phyloP scores from a whole-genome alignment of 2,888 invertebrate genomes.

The Calameuta idolon region DNA sequence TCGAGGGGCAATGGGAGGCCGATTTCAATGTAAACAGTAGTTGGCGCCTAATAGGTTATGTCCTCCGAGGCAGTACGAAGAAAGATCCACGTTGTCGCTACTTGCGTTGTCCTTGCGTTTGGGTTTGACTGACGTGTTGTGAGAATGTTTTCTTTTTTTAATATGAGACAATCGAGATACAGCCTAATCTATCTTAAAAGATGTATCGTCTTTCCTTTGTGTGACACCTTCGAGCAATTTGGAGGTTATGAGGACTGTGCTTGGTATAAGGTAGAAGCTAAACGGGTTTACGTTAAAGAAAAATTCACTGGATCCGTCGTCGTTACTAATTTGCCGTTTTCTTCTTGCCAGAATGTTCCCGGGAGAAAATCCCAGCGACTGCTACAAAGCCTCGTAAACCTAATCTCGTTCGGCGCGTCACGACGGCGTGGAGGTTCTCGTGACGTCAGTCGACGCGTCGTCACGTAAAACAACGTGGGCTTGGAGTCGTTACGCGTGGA shows the following conservation, averaged over 20 bases:
- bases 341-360: background rate
- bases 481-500: conserved; percentile 33
- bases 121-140: too few relatives aligned
- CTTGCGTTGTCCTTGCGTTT: too few relatives aligned
- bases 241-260: background rate
- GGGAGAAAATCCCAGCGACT: background rate
- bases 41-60: too few relatives aligned
- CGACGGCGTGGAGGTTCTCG: conserved; percentile 45
- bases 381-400: conserved; percentile 23
- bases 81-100: too few relatives aligned
- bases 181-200: too few relatives aligned
- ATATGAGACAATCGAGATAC: too few relatives aligned
- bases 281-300: too few relatives aligned
- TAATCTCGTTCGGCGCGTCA: conserved; percentile 42
- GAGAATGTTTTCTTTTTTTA: too few relatives aligned
- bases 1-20: too few relatives aligned
- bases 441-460: conserved; percentile 36
- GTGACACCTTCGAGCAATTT: background rate
- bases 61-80: too few relatives aligned
- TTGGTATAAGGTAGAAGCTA: background rate
- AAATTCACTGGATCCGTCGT: background rate
- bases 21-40: too few relatives aligned
- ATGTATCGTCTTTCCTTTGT: background rate
- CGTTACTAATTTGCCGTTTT: background rate
- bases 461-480: conserved; percentile 34